These are phyloP conservation scores for Centropyge bicolor DNA, from an alignment of 2,797 vertebrate species.

Conservation along the genomic window DNA sequence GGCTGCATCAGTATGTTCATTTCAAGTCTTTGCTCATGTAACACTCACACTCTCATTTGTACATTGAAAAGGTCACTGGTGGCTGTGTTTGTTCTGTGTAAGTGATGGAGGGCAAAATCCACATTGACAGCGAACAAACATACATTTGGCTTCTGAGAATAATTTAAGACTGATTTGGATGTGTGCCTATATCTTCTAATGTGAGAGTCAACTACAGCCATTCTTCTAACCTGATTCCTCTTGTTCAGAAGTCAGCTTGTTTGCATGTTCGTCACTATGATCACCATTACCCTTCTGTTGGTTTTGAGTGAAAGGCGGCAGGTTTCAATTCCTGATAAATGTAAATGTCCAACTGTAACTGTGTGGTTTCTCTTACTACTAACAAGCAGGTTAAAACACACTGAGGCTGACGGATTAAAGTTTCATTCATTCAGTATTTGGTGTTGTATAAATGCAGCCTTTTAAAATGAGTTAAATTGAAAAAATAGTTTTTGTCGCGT, in stretches of 20 bases:
- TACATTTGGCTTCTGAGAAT: neutral
- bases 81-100: neutral
- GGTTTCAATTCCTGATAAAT: slow-evolving; percentile 78
- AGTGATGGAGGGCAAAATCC: neutral
- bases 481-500: no score
- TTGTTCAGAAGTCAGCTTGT: neutral
- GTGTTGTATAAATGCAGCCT: neutral
- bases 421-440: neutral
- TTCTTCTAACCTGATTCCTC: neutral
- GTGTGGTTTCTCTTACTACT: slow-evolving; percentile 17
- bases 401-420: neutral
- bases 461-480: no score
- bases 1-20: neutral
- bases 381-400: neutral
- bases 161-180: neutral
- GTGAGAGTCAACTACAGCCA: neutral
- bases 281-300: neutral
- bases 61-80: neutral
- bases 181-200: neutral
- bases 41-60: neutral
- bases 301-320: slow-evolving; percentile 64
- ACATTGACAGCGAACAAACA: neutral
- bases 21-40: neutral
- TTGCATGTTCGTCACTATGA: neutral
- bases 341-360: slow-evolving; percentile 50